phyloP scores from a whole-genome alignment of 2,113 vertebrate species.

The Tyrannus savana region DNA sequence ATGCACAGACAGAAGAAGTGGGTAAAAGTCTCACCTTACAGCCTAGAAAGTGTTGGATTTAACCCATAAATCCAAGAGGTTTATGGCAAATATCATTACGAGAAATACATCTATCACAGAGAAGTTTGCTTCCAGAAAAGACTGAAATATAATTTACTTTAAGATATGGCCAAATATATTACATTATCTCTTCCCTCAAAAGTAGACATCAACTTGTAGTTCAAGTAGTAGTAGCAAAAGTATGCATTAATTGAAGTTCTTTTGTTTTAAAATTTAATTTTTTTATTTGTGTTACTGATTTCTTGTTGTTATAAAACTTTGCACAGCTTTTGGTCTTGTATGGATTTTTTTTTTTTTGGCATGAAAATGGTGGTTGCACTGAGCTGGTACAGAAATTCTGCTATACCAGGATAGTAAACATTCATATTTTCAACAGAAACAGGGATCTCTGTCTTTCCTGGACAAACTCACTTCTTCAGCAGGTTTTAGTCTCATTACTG shows the following conservation, averaged over 20 bases:
- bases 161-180: background rate
- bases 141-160: background rate
- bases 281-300: background rate
- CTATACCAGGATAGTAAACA: background rate
- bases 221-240: background rate
- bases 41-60: background rate
- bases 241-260: background rate
- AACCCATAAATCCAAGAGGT: rapidly evolving
- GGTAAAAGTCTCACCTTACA: background rate
- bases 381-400: background rate
- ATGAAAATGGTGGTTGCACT: background rate
- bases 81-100: background rate
- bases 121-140: background rate
- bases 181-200: background rate
- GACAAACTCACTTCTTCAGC: background rate
- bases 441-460: background rate
- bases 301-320: background rate
- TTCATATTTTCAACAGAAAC: background rate
- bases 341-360: background rate
- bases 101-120: background rate
- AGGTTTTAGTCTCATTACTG: background rate
- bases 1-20: background rate
- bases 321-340: background rate
- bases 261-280: background rate
- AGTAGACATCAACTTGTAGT: background rate